Percentiles rank a stretch among this genome's conserved stretches.
Evolutionary conservation across 2,113 vertebrate species (phyloP).

Genomic region (Zosterops japonicus): DNA sequence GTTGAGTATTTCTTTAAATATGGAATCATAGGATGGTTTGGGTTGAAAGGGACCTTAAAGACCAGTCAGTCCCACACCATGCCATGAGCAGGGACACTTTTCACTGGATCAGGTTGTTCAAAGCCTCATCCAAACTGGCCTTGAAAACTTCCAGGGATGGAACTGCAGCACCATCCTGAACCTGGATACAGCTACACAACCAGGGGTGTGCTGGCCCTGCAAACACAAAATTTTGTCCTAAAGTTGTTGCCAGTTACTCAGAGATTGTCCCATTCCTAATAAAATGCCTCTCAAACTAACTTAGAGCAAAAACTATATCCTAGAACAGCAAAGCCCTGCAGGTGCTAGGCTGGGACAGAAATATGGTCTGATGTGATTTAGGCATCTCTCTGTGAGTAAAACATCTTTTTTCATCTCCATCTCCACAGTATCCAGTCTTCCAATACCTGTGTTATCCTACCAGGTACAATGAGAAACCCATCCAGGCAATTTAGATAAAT

Average conservation of each 20-base stretch:
- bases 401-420: background rate
- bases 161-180: background rate
- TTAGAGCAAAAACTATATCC: background rate
- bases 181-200: background rate
- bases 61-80: background rate
- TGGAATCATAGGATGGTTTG: background rate
- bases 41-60: background rate
- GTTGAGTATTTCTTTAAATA: background rate
- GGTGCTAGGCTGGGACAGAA: background rate
- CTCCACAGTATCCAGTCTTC: background rate
- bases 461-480: background rate
- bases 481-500: background rate
- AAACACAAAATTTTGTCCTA: accelerated
- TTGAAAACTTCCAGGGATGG: background rate
- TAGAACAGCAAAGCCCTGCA: background rate
- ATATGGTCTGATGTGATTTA: background rate
- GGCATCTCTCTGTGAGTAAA: background rate
- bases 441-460: background rate
- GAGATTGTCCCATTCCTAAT: background rate
- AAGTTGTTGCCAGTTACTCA: background rate
- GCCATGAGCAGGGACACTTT: background rate
- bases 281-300: background rate
- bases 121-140: background rate
- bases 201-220: background rate
- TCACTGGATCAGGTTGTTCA: background rate